Evolutionary conservation across 2,888 invertebrate species (phyloP).

Genomic region (Dendrolimus pini): DNA sequence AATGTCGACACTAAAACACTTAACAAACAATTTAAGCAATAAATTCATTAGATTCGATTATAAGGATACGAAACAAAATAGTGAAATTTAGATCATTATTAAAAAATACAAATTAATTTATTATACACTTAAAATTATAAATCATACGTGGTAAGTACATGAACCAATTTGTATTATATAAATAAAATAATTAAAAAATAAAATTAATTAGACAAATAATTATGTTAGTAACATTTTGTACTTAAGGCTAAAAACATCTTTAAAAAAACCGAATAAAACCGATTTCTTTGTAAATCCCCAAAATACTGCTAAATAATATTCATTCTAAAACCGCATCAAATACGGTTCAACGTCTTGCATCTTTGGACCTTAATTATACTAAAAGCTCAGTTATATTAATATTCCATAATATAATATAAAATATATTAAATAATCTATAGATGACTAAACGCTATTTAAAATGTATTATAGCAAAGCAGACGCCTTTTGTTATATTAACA

Average conservation of each 20-base stretch:
- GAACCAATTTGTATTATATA: constrained; percentile 51
- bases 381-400: constrained; percentile 51
- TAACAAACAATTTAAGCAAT: constrained; percentile 16
- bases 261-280: constrained; percentile 40
- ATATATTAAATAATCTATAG: constrained; percentile 40
- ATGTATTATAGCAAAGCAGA: constrained; percentile 44
- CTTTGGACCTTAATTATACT: constrained; percentile 69
- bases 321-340: constrained; percentile 41
- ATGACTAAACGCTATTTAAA: no score
- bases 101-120: constrained; percentile 38
- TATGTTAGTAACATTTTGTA: constrained; percentile 65
- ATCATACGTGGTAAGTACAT: constrained; percentile 63
- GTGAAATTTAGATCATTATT: constrained; percentile 42
- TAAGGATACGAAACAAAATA: constrained; percentile 7
- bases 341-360: constrained; percentile 43
- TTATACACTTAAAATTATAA: constrained; percentile 32
- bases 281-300: constrained; percentile 29
- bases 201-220: constrained; percentile 43
- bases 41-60: background rate
- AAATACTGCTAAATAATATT: constrained; percentile 59
- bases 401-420: constrained; percentile 9
- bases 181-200: constrained; percentile 37
- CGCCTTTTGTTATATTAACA: constrained; percentile 25
- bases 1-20: constrained; percentile 3
- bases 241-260: constrained; percentile 49